phyloP scores from a whole-genome alignment of 2,888 invertebrate species.

The Ormyrus thymus region DNA sequence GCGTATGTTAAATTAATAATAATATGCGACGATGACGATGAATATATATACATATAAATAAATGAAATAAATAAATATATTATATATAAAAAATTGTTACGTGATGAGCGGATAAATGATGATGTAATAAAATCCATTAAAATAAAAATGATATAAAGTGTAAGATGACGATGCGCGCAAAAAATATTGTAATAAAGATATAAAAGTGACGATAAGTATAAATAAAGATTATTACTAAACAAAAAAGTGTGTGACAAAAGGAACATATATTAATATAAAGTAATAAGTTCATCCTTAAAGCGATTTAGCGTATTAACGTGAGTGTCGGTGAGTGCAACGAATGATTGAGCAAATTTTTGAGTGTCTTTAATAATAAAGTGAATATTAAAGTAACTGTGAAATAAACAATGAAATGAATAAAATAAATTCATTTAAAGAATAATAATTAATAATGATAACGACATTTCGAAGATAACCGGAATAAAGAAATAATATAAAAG shows the following conservation, averaged over 20 bases:
- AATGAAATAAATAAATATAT: conserved; percentile 27
- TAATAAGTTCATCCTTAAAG: conserved; percentile 20
- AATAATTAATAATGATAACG: conserved; percentile 2
- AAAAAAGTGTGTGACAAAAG: not conserved
- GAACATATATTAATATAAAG: conserved; percentile 23
- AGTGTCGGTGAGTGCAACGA: conserved; percentile 1
- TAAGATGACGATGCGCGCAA: not conserved
- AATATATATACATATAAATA: conserved; percentile 33
- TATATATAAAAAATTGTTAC: conserved; percentile 58
- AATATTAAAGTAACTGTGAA: conserved; percentile 19
- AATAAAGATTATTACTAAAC: conserved; percentile 34
- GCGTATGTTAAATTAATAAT: conserved; percentile 50
- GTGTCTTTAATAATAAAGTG: not conserved
- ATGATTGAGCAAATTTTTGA: not conserved
- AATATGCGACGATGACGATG: conserved; percentile 21
- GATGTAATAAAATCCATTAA: conserved; percentile 52
- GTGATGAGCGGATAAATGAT: conserved; percentile 50
- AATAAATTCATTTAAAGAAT: conserved; percentile 19
- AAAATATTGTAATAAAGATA: conserved; percentile 23
- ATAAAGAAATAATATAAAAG: not conserved
- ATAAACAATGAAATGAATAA: conserved; percentile 18
- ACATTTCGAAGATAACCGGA: not conserved
- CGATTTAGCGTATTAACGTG: conserved; percentile 1
- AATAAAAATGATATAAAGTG: conserved; percentile 34
- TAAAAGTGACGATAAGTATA: conserved; percentile 31